Percentiles rank a stretch among this genome's conserved stretches.
Evolutionary conservation across 2,113 vertebrate genomes (phyloP).

Genomic region (Notechis scutatus): DNA sequence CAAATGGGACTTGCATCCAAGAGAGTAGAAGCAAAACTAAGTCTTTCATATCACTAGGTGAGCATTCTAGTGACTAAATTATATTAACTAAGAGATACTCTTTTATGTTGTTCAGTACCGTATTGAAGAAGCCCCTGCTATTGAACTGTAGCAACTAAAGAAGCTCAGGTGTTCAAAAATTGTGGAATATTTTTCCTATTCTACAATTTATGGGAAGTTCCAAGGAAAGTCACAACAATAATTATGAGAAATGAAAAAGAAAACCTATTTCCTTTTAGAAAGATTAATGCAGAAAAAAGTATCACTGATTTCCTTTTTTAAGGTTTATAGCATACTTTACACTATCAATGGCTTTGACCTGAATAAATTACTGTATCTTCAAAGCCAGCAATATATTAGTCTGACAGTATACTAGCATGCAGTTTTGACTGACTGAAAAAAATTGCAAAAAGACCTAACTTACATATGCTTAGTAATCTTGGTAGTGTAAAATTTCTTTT

Average conservation of each 20-base stretch:
- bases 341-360: neutral
- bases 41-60: neutral
- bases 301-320: neutral
- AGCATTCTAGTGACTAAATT: neutral
- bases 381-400: slow-evolving; percentile 39
- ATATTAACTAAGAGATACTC: neutral
- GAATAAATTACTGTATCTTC: slow-evolving; percentile 32
- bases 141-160: neutral
- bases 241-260: neutral
- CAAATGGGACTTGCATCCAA: neutral
- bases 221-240: neutral
- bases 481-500: neutral
- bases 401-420: slow-evolving; percentile 3
- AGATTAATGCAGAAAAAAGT: neutral
- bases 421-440: slow-evolving; percentile 24
- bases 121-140: neutral
- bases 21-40: neutral
- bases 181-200: neutral
- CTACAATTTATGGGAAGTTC: neutral
- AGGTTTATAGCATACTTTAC: neutral
- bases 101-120: neutral
- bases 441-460: slow-evolving; percentile 14
- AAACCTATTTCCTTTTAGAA: neutral
- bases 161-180: neutral
- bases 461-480: slow-evolving; percentile 22